phyloP scores from a whole-genome alignment of 2,113 vertebrate genomes.

The Pleuronectes platessa region DNA sequence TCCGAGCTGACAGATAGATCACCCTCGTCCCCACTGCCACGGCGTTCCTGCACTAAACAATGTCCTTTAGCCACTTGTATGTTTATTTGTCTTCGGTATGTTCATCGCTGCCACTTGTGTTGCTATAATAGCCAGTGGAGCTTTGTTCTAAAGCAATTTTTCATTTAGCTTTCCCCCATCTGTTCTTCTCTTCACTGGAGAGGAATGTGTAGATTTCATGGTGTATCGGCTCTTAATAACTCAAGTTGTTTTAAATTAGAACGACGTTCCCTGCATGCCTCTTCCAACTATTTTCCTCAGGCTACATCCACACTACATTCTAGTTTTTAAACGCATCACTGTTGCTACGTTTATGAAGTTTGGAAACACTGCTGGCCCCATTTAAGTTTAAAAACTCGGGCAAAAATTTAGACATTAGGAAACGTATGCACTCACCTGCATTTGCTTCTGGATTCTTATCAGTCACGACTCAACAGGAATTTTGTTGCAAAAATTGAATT shows the following conservation, averaged over 20 bases:
- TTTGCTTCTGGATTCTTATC: no score
- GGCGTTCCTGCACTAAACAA: not conserved
- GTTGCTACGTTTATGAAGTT: no score
- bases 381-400: no score
- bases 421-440: no score
- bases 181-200: slow-evolving; percentile 12
- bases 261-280: not conserved
- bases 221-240: not conserved
- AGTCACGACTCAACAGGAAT: no score
- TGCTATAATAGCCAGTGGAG: not conserved
- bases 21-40: not conserved
- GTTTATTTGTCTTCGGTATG: not conserved
- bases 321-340: no score
- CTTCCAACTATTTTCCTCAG: no score
- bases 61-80: not conserved
- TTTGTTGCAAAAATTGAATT: no score
- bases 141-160: slow-evolving; percentile 8
- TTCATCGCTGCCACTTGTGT: not conserved
- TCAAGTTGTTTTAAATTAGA: slow-evolving; percentile 24
- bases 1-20: slow-evolving; percentile 61
- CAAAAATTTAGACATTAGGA: no score
- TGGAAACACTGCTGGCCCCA: no score
- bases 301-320: no score
- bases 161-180: not conserved
- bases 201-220: slow-evolving; percentile 44